Conservation (phyloP, 2,113 vertebrate genomes). For the Gorsachius goisagi region DNA sequence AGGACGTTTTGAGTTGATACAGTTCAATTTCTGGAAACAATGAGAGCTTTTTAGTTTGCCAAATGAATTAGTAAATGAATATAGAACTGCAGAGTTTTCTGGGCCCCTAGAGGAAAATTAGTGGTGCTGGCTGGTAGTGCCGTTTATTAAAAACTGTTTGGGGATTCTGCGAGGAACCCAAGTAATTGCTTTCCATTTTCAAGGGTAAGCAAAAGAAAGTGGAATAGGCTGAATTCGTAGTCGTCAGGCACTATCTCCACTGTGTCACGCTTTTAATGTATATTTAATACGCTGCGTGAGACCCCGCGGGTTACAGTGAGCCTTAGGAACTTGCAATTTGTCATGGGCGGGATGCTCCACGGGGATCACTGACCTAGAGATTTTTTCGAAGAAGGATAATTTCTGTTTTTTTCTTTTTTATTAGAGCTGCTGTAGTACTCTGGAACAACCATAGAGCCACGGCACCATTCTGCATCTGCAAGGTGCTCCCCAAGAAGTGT, state of each 20-base stretch:
- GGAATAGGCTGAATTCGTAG: neutral
- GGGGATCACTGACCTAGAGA: neutral
- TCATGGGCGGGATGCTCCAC: neutral
- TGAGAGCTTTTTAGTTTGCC: neutral
- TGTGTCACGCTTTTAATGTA: neutral
- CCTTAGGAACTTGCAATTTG: neutral
- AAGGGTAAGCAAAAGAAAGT: neutral
- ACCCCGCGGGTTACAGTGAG: neutral
- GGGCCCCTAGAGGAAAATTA: neutral
- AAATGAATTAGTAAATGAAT: constrained; percentile 4
- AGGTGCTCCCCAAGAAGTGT: neutral
- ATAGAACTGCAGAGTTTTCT: neutral
- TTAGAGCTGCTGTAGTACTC: neutral
- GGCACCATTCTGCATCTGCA: neutral
- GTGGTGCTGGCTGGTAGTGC: neutral
- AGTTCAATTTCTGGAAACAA: constrained; percentile 3
- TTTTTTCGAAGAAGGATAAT: neutral
- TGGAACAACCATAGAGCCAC: neutral
- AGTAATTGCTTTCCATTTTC: neutral
- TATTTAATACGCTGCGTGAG: neutral
- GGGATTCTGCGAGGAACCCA: neutral
- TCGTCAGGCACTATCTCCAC: neutral
- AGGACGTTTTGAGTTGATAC: neutral
- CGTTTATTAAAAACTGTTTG: neutral
- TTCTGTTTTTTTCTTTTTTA: neutral